Evolutionary conservation across 2,888 invertebrate genomes (phyloP), one percentile per base, ranked within the genome.

Genomic region (Pegoplata infirma): DNA sequence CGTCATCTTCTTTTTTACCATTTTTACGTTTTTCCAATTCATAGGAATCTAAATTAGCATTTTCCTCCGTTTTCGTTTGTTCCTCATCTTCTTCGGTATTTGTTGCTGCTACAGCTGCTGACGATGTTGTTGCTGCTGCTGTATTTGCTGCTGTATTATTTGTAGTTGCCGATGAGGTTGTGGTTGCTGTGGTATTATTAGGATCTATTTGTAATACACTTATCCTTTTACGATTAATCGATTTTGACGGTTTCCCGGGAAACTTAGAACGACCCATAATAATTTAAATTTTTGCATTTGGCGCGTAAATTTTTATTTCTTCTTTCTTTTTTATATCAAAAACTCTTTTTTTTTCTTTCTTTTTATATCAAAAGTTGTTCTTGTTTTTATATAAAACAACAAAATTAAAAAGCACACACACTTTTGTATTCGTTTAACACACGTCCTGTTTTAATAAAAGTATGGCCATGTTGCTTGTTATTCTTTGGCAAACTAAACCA

Each of bases 171-270:
- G 84, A 74, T 12, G 82, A 61, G 21, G 82, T 67, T 47, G 74
- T 77, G 53, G 80, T 61, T 58, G 81, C 75, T 55, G 81, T 75
- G 49, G 85, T 84, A 81, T 85, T 85, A 47, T 79, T 79, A 1
- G 79, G 75, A 63, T 85, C 87, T 76, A 86, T 80, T 83, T 89
- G 86, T 66, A 95, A 91, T 89, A 95, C 94, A 91, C 94, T 95
- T 88, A 95, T 93, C 90, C 95, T 93, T 90, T 94, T 95, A 91
- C 94, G 94, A 91, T 94, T 94, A 89, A 94, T 94, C 91, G 94
- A 94, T 92, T 95, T 96, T 85, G 94, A 93, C 90, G 95, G 95
- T 92, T 95, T 95, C 88, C 96, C 95, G 89, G 96, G 95, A 93
- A 95, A 95, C 86, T 90, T 90, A 76, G 90, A 90, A 82, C 87